Base-by-base conservation (phyloP, 2,113 vertebrate genomes). In the Rhynchomys soricoides region DNA sequence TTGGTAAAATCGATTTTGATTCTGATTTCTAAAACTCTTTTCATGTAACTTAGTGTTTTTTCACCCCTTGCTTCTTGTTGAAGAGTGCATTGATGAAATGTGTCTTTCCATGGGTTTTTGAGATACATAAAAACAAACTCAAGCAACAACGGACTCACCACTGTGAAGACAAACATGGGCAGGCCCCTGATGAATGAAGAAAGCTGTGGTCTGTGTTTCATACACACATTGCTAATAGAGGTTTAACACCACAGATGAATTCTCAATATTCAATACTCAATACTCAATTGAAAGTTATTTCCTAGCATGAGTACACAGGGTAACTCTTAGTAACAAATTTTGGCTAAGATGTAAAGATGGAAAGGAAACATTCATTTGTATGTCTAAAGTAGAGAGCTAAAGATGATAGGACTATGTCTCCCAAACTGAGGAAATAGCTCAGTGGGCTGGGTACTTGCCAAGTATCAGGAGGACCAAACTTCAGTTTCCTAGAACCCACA, bases 41-140 rank as follows among this genome's bases (percentile, higher is more conserved):
- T n/a, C 31, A 37, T 10, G 26, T 55, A 71, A 48, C 78, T 81
- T 83, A 75, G 43, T 62, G 45, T 52, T 52, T 40, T 40, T 16
- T 62, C 45, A 75, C 57, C 5, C 64, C 57, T 88, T 86, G 22
- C 13, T 74, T 82, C 43, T 95, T 68, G 59, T 86, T 75, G 21
- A 93, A 75, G 82, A 79, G 19, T 45, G 1, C 37, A 74, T 70
- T 75, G 12, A 73, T 91, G 79, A 95, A 89, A 93, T 22, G 26
- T 82, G 31, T 70, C 7, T 83, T 52, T 8, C 52, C 9, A 68
- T 91, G 55, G 7, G 21, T 26, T 90, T 95, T 62, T 96, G 17
- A 87, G 94, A 92, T 66, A 62, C 37, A 82, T 55, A 40, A 50
- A 86, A 95, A 73, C n/a, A 89, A 96, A 95, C 55, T 6, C 2